Conservation (phyloP, 2,113 vertebrate species). For the Anhinga rufa region DNA sequence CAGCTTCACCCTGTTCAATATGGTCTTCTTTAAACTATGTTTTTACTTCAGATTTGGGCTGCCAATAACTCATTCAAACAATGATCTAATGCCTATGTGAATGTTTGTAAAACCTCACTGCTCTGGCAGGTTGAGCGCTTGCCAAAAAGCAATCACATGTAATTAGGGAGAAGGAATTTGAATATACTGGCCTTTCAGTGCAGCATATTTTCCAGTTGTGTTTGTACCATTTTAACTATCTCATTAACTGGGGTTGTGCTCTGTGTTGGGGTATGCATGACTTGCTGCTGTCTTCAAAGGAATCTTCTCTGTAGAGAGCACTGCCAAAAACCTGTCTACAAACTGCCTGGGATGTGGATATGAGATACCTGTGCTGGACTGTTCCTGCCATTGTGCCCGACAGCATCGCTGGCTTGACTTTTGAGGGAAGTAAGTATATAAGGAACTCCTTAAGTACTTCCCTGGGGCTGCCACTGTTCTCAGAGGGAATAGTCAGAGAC, state of each 20-base stretch:
- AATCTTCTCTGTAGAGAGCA: neutral
- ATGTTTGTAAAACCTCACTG: slow-evolving; percentile 63
- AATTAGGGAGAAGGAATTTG: slow-evolving; percentile 52
- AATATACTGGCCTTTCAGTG: slow-evolving; percentile 15
- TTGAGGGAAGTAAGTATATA: neutral
- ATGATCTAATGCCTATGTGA: slow-evolving; percentile 63
- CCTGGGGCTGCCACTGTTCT: neutral
- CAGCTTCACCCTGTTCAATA: slow-evolving; percentile 39
- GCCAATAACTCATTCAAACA: slow-evolving; percentile 62
- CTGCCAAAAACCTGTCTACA: neutral
- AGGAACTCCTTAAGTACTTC: neutral
- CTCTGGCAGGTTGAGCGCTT: slow-evolving; percentile 40
- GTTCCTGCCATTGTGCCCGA: neutral
- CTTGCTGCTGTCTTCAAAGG: neutral
- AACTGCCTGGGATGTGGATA: neutral
- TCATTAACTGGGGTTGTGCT: neutral
- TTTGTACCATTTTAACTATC: slow-evolving; percentile 1
- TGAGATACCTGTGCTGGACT: neutral
- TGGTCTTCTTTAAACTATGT: slow-evolving; percentile 48
- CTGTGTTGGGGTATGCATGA: neutral
- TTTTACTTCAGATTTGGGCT: slow-evolving; percentile 36
- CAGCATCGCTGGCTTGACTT: neutral
- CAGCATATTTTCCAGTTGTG: slow-evolving; percentile 41
- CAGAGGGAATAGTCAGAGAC: neutral
- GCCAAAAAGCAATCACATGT: slow-evolving; percentile 57